phyloP scores from a whole-genome alignment of 2,797 vertebrate genomes.

The Delichon dasypus region DNA sequence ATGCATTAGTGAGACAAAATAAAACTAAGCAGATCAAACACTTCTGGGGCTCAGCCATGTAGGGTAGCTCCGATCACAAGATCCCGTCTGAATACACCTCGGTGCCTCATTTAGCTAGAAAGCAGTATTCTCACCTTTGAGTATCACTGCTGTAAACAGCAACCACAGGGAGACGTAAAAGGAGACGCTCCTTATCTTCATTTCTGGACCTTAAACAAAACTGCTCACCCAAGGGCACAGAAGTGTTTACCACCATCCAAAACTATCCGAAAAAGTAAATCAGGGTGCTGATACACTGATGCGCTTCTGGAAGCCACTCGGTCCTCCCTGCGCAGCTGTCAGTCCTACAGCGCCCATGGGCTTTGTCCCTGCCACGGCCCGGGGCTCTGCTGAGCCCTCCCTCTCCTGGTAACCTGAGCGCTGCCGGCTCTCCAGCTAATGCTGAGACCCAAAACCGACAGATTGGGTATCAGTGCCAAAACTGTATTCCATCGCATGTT shows the following conservation, averaged over 20 bases:
- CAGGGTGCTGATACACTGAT: not conserved
- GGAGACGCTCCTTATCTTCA: conserved; percentile 17
- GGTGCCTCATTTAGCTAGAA: not conserved
- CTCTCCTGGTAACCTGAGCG: conserved; percentile 36
- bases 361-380: not conserved
- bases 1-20: not conserved
- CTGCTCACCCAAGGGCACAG: not conserved
- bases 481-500: not conserved
- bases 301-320: not conserved
- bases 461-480: not conserved
- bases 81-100: not conserved
- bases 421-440: not conserved
- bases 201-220: conserved; percentile 17
- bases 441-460: not conserved
- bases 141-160: not conserved
- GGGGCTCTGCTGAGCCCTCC: not conserved
- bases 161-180: not conserved
- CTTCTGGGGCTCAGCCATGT: not conserved
- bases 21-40: not conserved
- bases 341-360: not conserved
- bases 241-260: not conserved
- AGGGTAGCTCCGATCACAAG: not conserved
- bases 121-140: conserved; percentile 60
- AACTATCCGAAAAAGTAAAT: not conserved
- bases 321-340: not conserved